Evolutionary conservation across 2,113 vertebrate species (phyloP), one percentile per base, ranked within the genome.

Genomic region (Ammospiza caudacuta): DNA sequence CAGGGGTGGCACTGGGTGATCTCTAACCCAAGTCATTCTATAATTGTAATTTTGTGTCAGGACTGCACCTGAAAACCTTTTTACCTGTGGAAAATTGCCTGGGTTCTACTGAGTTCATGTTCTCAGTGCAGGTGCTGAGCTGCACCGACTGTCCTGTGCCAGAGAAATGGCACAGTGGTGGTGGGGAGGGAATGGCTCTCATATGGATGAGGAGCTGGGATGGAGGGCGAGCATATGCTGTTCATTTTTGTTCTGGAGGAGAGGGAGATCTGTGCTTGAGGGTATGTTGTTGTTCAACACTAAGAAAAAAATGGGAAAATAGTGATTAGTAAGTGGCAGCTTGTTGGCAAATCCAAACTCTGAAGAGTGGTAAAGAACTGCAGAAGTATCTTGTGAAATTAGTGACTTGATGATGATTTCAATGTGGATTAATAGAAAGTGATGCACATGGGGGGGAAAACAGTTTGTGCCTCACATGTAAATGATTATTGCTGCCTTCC

Each of bases 311-410:
- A 91, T 70, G 84, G 90, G 93, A 95, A 94, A 91, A 95, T 92
- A 90, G 69, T 90, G 93, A 94, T 83, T 84, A 67, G 67, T 68
- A 90, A 85, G 84, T 96, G 96, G 92, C 95, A 96, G 92, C 77
- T 95, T 89, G 69, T 95, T 91, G 93, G 90, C 92, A 96, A 94
- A 74, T 87, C 84, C 52, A 67, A 19, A 35, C 81, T 78, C 39
- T 87, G 79, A 47, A 79, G 66, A 84, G 77, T 82, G 81, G 27
- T 72, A 39, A 87, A 89, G 63, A 91, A 80, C 84, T 83, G 90
- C 8, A 80, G 59, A 87, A 95, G 77, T 89, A 94, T 89, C 87
- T 83, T 89, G 92, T 88, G 89, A 92, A 94, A 90, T 89, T 81
- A 89, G 77, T 66, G 95, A 91, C 68, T 89, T 91, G 87, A 73